Conservation (phyloP, 1,140 invertebrate species). For the Chymomyza costata region DNA sequence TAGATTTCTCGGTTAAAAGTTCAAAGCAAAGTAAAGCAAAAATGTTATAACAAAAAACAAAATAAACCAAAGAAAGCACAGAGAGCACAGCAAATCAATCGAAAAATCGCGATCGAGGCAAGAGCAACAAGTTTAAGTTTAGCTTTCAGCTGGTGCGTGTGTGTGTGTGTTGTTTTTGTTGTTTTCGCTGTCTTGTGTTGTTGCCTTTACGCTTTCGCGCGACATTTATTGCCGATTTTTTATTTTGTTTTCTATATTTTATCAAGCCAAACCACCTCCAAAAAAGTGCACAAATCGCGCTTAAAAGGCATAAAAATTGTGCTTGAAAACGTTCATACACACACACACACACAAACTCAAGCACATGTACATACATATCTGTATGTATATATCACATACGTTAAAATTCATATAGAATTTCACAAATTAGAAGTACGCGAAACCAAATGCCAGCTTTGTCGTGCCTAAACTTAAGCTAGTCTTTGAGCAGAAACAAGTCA, state of each 20-base stretch:
- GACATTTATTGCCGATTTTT: conserved; percentile 44
- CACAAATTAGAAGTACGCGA: no score
- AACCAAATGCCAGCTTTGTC: no score
- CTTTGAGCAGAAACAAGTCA: neutral
- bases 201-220: conserved; percentile 46
- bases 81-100: conserved; percentile 25
- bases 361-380: no score
- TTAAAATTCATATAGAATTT: conserved; percentile 9
- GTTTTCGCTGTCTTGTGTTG: conserved; percentile 29
- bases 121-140: conserved; percentile 58
- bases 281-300: conserved; percentile 40
- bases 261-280: conserved; percentile 54
- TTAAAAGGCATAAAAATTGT: conserved; percentile 21
- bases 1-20: conserved; percentile 57
- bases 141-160: conserved; percentile 14
- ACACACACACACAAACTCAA: no score
- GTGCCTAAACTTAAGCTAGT: no score
- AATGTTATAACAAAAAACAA: conserved; percentile 13
- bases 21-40: conserved; percentile 49
- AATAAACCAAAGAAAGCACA: conserved; percentile 36
- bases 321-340: no score
- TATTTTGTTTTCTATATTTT: conserved; percentile 64
- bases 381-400: no score
- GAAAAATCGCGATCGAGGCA: conserved; percentile 13
- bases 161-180: conserved; percentile 48